Evolutionary conservation across 2,888 invertebrate species (phyloP).

Genomic region (Aplocera efformata): DNA sequence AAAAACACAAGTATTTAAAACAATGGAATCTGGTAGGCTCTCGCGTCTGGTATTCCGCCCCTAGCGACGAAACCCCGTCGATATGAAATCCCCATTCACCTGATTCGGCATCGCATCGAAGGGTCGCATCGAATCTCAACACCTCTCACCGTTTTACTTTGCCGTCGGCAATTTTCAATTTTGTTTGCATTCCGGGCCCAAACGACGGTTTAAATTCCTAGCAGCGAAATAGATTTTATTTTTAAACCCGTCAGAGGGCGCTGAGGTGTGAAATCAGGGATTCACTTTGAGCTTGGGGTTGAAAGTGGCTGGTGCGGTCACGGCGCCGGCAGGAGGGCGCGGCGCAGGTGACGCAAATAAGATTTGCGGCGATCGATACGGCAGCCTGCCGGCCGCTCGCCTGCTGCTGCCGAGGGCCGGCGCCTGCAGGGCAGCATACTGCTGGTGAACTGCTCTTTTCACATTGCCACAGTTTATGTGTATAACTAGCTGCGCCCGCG

Average conservation of each 20-base stretch:
- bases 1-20: no score
- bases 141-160: constrained; percentile 21
- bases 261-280: constrained; percentile 32
- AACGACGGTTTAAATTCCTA: constrained; percentile 40
- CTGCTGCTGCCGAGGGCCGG: no score
- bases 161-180: constrained; percentile 25
- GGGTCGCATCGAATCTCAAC: constrained; percentile 11
- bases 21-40: no score
- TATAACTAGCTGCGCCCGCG: no score
- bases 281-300: constrained; percentile 48
- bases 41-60: no score
- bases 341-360: neutral
- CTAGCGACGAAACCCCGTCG: neutral
- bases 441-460: no score
- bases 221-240: constrained; percentile 49
- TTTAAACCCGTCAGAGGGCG: constrained; percentile 29
- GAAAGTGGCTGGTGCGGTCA: constrained; percentile 28
- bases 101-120: neutral
- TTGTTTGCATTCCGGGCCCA: constrained; percentile 22
- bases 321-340: neutral
- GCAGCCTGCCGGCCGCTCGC: no score
- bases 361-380: neutral
- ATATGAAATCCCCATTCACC: neutral
- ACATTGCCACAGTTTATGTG: no score
- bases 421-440: no score